These are phyloP conservation scores for Leucophenga montana DNA, from an alignment of 2,888 invertebrate species.

Conservation along the genomic window DNA sequence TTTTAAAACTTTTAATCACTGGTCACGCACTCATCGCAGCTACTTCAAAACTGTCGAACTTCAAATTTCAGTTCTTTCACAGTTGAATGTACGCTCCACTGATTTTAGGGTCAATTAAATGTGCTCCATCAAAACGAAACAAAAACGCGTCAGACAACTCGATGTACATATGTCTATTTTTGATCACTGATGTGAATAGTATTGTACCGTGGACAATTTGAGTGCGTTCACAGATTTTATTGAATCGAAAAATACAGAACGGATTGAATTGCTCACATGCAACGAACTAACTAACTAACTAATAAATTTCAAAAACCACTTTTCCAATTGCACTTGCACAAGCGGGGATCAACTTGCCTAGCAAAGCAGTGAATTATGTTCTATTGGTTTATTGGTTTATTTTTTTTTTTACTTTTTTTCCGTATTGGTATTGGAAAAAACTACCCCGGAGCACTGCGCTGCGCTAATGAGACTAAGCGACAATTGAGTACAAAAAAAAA, in stretches of 20 bases:
- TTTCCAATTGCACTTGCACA: not conserved
- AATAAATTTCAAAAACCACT: not conserved
- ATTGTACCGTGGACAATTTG: not conserved
- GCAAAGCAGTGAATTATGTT: not conserved
- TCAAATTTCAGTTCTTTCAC: not conserved
- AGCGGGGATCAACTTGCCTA: not conserved
- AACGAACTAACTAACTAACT: not conserved
- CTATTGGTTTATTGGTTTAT: too few relatives aligned
- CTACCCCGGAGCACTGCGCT: too few relatives aligned
- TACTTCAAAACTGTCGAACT: conserved; percentile 2
- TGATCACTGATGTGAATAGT: conserved; percentile 48
- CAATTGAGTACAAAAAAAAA: conserved; percentile 34
- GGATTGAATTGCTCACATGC: not conserved
- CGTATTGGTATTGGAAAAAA: too few relatives aligned
- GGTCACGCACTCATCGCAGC: not conserved
- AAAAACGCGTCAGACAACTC: not conserved
- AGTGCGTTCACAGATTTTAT: not conserved
- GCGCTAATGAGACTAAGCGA: not conserved
- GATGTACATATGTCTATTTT: conserved; percentile 43
- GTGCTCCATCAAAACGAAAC: conserved; percentile 39
- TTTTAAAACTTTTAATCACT: not conserved
- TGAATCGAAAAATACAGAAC: not conserved
- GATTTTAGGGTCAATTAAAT: conserved; percentile 65
- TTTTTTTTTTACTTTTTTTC: too few relatives aligned
- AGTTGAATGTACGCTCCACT: conserved; percentile 54